Percentiles rank a stretch among this genome's conserved stretches.
Evolutionary conservation across 92 coral and sea anemone species (phyloP).

Genomic region (Isaurus tuberculatus): DNA sequence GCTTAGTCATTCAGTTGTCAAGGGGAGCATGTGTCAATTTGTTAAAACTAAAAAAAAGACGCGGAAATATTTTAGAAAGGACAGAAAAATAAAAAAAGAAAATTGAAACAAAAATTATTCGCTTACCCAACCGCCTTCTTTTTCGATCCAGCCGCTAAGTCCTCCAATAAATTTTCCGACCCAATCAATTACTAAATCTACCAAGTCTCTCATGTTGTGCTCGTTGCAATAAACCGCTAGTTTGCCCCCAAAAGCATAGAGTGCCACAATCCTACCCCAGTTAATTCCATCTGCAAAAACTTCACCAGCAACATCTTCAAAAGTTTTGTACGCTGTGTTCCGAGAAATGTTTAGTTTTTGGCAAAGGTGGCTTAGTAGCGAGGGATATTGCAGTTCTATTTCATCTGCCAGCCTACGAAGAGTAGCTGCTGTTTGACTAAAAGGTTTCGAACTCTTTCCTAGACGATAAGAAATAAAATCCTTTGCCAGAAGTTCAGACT

Average conservation of each 20-base stretch:
- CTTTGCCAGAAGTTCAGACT: constrained; percentile 81
- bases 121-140: constrained; percentile 98
- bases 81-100: neutral
- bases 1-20: constrained; percentile 23
- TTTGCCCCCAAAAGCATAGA: constrained; percentile 97
- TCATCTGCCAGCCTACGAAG: constrained; percentile 96
- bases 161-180: constrained; percentile 82
- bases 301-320: constrained; percentile 94
- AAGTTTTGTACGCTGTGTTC: constrained; percentile 89
- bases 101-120: constrained; percentile 20
- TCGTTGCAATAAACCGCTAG: constrained; percentile 92
- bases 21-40: constrained; percentile 27
- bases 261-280: constrained; percentile 98
- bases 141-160: constrained; percentile 92
- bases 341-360: constrained; percentile 84
- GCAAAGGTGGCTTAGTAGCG: constrained; percentile 87
- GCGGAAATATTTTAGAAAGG: constrained; percentile 35
- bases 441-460: constrained; percentile 80
- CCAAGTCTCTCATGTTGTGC: constrained; percentile 90
- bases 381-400: constrained; percentile 92
- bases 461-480: constrained; percentile 94
- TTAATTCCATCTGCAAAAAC: constrained; percentile 98
- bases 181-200: constrained; percentile 86
- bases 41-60: constrained; percentile 8
- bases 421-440: constrained; percentile 81